Percentiles rank a stretch among this genome's conserved stretches.
phyloP scores from a whole-genome alignment of 2,888 invertebrate species.

The Noctua janthina region DNA sequence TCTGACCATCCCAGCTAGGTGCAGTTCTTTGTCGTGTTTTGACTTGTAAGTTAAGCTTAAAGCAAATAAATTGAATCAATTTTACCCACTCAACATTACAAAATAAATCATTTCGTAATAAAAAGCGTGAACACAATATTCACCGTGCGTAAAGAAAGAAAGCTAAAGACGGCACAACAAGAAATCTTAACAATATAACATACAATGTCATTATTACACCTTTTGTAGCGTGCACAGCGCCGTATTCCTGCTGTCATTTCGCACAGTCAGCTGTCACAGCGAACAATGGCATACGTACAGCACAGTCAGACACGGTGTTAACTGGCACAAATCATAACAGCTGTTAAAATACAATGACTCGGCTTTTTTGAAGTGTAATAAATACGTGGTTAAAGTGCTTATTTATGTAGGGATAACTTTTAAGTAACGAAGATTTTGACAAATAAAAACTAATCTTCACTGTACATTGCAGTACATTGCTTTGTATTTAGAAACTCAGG shows the following conservation, averaged over 20 bases:
- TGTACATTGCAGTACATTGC: background rate
- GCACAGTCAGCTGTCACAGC: conserved; percentile 63
- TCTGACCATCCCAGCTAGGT: conserved; percentile 74
- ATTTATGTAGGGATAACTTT: background rate
- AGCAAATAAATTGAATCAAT: background rate
- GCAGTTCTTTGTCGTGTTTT: conserved; percentile 68
- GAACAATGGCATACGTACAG: conserved; percentile 58
- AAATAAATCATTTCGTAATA: conserved; percentile 28
- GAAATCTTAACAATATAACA: conserved; percentile 56
- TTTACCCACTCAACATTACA: background rate
- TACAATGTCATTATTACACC: conserved; percentile 56
- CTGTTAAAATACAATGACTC: conserved; percentile 56
- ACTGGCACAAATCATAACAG: conserved; percentile 66
- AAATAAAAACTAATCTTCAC: background rate
- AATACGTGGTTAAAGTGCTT: background rate
- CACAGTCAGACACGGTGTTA: conserved; percentile 55
- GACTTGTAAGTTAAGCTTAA: background rate
- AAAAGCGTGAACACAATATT: conserved; percentile 14
- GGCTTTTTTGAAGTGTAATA: conserved; percentile 44
- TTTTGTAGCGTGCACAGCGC: conserved; percentile 45
- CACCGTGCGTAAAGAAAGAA: conserved; percentile 4
- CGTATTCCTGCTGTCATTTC: conserved; percentile 66
- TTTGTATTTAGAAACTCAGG: background rate
- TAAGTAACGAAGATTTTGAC: background rate
- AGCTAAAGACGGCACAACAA: conserved; percentile 37